Base-by-base conservation (phyloP, 2,888 invertebrate species). In the Andrena camellia region DNA sequence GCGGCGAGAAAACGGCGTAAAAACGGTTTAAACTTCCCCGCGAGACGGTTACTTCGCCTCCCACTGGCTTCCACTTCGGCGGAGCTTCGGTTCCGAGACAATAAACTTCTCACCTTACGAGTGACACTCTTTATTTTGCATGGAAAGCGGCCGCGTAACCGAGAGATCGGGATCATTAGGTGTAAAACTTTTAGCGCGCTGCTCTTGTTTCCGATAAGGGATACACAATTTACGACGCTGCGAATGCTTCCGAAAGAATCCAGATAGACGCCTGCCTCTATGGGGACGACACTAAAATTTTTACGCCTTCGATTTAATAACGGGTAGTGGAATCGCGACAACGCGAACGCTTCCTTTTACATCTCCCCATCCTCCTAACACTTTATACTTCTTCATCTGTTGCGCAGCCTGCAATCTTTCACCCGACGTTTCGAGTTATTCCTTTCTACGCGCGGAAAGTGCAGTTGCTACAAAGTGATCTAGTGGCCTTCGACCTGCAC, bases 21-120 rank as follows among this genome's bases (percentile, higher is more conserved):
- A 79, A 64, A 50, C 35, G n/a, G 48, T 52, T 64, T 59, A 31
- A 69, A 29, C 64, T 23, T 76, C 35, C 48, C 4, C 57, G 57
- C 4, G n/a, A 50, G 64, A 48, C 48, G 48, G 31, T 64, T 17
- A n/a, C 50, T 2, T 17, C 33, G 23, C 31, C 59, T 66, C 29
- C 50, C 23, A 50, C 59, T 20, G 42, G 33, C 50, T 64, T 77
- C 59, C 57, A 29, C 72, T 66, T 71, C 57, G 50, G 8, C 20
- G 29, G 5, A 42, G 64, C 71, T 71, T 71, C 64, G 57, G 42
- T n/a, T 59, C 33, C 57, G 50, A 52, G 68, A 35, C 33, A 50
- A 35, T 66, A 66, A 78, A 66, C 50, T n/a, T 33, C 17, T 17
- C 4, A 8, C 10, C 50, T 5, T n/a, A 64, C 54, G 10, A 31